A percentile compares a stretch with the other conserved stretches of the same genome.
These are phyloP conservation scores for Cosmorhoe ocellata DNA, from an alignment of 2,888 invertebrate genomes.

Conservation along the genomic window DNA sequence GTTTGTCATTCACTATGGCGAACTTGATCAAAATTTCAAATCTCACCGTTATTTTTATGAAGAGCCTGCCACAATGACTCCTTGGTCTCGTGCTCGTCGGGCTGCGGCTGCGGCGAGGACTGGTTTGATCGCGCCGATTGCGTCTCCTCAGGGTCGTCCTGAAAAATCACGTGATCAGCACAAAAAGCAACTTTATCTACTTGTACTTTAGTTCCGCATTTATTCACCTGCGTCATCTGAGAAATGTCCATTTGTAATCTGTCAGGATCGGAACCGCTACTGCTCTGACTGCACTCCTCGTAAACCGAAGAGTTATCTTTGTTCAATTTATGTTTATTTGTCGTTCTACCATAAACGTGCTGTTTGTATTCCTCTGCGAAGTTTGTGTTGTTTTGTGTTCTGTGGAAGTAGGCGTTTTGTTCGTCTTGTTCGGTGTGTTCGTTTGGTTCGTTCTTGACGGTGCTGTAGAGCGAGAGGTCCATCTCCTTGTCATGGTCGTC, in stretches of 20 bases:
- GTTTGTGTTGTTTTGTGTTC: conserved; percentile 53
- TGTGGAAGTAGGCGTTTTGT: conserved; percentile 50
- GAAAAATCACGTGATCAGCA: conserved; percentile 15
- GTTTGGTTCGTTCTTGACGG: conserved; percentile 70
- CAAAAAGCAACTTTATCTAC: neutral
- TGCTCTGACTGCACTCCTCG: conserved; percentile 84
- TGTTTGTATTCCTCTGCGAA: conserved; percentile 69
- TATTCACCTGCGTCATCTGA: conserved; percentile 74
- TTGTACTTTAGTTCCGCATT: conserved; percentile 3
- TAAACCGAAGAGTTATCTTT: conserved; percentile 79
- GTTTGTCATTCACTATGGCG: no score
- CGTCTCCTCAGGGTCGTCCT: conserved; percentile 79
- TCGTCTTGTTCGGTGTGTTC: conserved; percentile 46
- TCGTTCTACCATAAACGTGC: conserved; percentile 57
- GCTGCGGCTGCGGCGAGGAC: conserved; percentile 70
- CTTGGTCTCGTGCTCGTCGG: conserved; percentile 74
- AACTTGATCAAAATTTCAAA: no score
- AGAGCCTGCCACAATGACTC: conserved; percentile 81
- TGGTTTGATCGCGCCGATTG: conserved; percentile 75
- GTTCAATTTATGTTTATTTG: conserved; percentile 53
- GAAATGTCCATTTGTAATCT: conserved; percentile 88
- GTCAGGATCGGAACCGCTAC: conserved; percentile 89
- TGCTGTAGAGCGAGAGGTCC: conserved; percentile 72
- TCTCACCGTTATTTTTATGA: conserved; percentile 79
- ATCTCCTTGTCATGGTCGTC: conserved; percentile 76